These are phyloP conservation scores for Malurus cyaneus DNA, from an alignment of 2,113 vertebrate genomes.

Conservation along the genomic window DNA sequence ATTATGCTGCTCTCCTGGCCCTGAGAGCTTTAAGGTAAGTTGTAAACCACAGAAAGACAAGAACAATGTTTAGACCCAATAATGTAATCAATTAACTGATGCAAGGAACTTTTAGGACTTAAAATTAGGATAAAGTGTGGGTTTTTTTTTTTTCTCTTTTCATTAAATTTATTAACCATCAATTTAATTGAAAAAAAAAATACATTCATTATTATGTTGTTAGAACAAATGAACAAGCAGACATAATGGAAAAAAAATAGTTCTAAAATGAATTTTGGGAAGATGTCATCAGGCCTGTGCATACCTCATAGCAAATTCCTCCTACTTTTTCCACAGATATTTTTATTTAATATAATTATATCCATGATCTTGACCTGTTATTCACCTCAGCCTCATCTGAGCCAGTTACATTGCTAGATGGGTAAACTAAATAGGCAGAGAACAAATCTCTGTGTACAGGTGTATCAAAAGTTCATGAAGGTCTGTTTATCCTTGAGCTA, in stretches of 20 bases:
- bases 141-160: neutral
- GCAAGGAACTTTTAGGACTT: neutral
- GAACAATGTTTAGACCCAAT: neutral
- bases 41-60: neutral
- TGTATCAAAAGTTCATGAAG: neutral
- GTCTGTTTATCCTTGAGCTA: neutral
- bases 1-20: neutral
- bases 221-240: neutral
- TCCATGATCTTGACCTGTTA: neutral
- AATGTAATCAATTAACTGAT: neutral
- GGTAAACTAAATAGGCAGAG: neutral
- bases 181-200: neutral
- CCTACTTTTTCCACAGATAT: neutral
- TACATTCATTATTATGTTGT: neutral
- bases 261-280: neutral
- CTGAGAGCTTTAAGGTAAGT: neutral
- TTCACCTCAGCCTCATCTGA: neutral
- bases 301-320: neutral
- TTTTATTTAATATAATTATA: neutral
- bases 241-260: neutral
- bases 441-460: neutral
- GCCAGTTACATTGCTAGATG: neutral
- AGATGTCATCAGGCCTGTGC: neutral
- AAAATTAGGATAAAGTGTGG: neutral
- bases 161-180: neutral